phyloP scores from a whole-genome alignment of 2,797 vertebrate species.

The Scomberomorus guttatus region DNA sequence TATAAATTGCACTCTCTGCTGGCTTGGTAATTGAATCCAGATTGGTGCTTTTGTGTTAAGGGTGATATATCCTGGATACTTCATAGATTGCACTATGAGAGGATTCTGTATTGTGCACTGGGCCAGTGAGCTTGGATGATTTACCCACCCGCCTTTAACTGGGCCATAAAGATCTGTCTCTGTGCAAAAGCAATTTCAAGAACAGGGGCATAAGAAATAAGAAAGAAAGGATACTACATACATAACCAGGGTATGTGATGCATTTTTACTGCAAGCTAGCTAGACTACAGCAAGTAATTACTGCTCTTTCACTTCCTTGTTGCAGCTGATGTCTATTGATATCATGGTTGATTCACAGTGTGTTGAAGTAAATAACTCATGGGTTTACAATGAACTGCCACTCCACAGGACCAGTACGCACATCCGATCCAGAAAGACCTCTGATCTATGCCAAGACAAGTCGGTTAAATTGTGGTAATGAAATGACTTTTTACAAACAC shows the following conservation, averaged over 20 bases:
- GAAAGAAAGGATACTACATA: slow-evolving; percentile 14
- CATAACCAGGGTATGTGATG: slow-evolving; percentile 18
- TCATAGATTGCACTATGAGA: slow-evolving; percentile 51
- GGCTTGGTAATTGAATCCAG: slow-evolving; percentile 79
- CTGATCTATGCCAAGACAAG: slow-evolving; percentile 7
- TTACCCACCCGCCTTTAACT: slow-evolving; percentile 63
- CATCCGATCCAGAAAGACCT: slow-evolving; percentile 21
- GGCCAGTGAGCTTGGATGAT: slow-evolving; percentile 63
- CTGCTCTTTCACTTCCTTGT: slow-evolving; percentile 38
- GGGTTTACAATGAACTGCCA: slow-evolving; percentile 35
- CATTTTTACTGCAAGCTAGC: slow-evolving; percentile 25
- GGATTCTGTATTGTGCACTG: slow-evolving; percentile 51
- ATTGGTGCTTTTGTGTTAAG: slow-evolving; percentile 75
- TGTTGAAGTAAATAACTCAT: slow-evolving; percentile 47
- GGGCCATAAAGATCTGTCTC: slow-evolving; percentile 64
- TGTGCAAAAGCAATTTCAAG: slow-evolving; percentile 61
- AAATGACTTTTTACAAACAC: neutral
- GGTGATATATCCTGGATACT: slow-evolving; percentile 66
- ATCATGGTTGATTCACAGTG: slow-evolving; percentile 47
- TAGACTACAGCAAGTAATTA: slow-evolving; percentile 39
- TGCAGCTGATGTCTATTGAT: slow-evolving; percentile 59
- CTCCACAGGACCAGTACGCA: slow-evolving; percentile 3
- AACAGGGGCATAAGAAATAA: slow-evolving; percentile 27
- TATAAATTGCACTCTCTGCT: slow-evolving; percentile 73
- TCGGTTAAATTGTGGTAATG: neutral